Evolutionary conservation across 1,140 invertebrate species (phyloP).

Genomic region (Marisa cornuarietis): DNA sequence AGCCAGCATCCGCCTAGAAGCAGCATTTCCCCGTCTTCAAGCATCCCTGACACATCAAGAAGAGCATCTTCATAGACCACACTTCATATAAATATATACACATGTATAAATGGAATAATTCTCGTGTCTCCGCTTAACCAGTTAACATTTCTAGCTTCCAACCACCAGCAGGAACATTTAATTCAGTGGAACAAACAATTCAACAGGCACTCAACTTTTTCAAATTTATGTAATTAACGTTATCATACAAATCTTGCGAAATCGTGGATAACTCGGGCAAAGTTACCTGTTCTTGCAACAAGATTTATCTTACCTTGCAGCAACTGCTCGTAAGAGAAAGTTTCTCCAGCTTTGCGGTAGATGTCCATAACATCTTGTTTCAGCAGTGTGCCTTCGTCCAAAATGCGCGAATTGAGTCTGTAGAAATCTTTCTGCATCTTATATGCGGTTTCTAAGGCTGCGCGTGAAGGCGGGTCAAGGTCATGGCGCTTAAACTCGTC

Average conservation of each 20-base stretch:
- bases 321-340: conserved; percentile 50
- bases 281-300: background rate
- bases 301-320: conserved; percentile 40
- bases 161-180: conserved; percentile 92
- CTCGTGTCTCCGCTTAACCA: conserved; percentile 73
- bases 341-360: conserved; percentile 47
- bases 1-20: conserved; percentile 35
- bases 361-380: conserved; percentile 48
- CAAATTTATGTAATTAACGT: background rate
- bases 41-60: conserved; percentile 43
- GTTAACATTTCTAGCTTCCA: conserved; percentile 68
- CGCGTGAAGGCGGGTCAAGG: conserved; percentile 42
- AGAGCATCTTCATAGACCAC: no score
- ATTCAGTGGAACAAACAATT: conserved; percentile 68
- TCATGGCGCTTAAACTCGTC: conserved; percentile 48
- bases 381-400: conserved; percentile 47
- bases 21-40: conserved; percentile 33
- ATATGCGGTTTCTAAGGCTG: conserved; percentile 44
- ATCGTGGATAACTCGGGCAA: background rate
- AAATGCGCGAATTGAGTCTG: conserved; percentile 43
- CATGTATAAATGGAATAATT: conserved; percentile 79
- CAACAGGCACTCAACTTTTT: no score
- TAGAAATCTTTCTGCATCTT: conserved; percentile 46
- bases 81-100: background rate
- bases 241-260: background rate